Conservation (phyloP, 2,888 invertebrate genomes). For the Dolomedes plantarius region DNA sequence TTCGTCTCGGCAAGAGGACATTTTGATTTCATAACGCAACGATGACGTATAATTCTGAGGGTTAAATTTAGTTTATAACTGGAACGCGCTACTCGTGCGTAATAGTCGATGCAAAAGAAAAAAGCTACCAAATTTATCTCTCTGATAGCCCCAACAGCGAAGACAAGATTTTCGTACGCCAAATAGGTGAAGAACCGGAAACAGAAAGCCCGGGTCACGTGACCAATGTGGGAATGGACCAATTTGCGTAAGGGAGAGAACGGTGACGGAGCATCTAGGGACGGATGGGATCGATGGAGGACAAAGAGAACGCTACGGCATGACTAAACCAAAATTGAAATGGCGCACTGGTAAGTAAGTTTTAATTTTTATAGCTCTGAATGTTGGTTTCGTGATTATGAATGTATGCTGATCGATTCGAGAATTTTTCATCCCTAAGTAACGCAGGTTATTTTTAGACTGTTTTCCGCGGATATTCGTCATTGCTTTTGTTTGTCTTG, state of each 20-base stretch:
- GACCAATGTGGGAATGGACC: conserved; percentile 61
- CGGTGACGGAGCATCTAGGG: conserved; percentile 5
- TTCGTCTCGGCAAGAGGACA: background rate
- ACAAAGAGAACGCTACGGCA: conserved; percentile 43
- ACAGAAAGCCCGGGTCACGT: conserved; percentile 54
- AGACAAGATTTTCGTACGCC: background rate
- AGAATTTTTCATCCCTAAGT: background rate
- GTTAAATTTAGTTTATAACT: conserved; percentile 60
- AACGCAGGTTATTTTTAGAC: conserved; percentile 50
- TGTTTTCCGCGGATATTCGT: conserved; percentile 41
- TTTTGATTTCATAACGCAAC: conserved; percentile 15
- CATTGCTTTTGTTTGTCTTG: conserved; percentile 49
- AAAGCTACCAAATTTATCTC: conserved; percentile 47
- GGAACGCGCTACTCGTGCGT: conserved; percentile 20
- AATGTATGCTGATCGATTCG: background rate
- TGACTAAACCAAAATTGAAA: conserved; percentile 17
- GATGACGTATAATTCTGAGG: conserved; percentile 39
- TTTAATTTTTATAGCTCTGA: conserved; percentile 14
- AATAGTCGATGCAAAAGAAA: conserved; percentile 26
- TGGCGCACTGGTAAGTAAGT: conserved; percentile 39
- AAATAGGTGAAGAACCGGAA: conserved; percentile 66
- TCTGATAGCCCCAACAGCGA: conserved; percentile 32
- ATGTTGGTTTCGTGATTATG: background rate
- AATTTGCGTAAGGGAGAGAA: conserved; percentile 56
- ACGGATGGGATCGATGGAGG: conserved; percentile 56